Base-by-base conservation (phyloP, 2,888 invertebrate genomes). In the Orchesellides sinensis region DNA sequence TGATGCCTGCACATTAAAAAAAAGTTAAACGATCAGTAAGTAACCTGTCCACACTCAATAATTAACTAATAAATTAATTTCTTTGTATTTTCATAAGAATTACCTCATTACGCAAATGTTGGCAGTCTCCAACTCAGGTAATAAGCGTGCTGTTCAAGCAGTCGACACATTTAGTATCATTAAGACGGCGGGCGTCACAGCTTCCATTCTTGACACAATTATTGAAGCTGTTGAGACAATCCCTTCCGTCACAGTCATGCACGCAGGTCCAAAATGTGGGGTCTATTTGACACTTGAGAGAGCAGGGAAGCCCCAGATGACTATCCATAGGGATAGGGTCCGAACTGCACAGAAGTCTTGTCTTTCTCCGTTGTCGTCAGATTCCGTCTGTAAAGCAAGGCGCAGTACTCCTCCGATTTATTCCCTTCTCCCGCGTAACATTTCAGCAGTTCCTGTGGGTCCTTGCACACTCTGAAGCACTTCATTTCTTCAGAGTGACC, bases 201-300 rank as follows among this genome's bases (percentile, higher is more conserved):
- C 21, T 10, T 1, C n/a, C n/a, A n/a, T n/a, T n/a, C n/a, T n/a
- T n/a, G n/a, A n/a, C n/a, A n/a, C n/a, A n/a, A n/a, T n/a, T n/a
- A n/a, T n/a, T n/a, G n/a, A n/a, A n/a, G n/a, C n/a, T n/a, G n/a
- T n/a, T n/a, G n/a, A n/a, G n/a, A n/a, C n/a, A n/a, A n/a, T n/a
- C n/a, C n/a, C n/a, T n/a, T n/a, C 1, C 23, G 23, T 69, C 69
- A 32, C 69, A 69, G 6, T 19, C 1, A n/a, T 69, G 69, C 52
- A 69, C 54, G 54, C 69, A 69, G 4, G 29, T 14, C 69, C 69
- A 69, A 54, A 69, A 69, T n/a, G 10, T 35, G 1, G 69, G 54
- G 23, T 69, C 69, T 0, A 54, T 23, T 4, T 17, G 21, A 54
- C 69, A 69, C n/a, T 69, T 69, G 10, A 69, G 14, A 4, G 5